Base-by-base conservation (phyloP, 2,797 vertebrate species). In the Chelon labrosus region DNA sequence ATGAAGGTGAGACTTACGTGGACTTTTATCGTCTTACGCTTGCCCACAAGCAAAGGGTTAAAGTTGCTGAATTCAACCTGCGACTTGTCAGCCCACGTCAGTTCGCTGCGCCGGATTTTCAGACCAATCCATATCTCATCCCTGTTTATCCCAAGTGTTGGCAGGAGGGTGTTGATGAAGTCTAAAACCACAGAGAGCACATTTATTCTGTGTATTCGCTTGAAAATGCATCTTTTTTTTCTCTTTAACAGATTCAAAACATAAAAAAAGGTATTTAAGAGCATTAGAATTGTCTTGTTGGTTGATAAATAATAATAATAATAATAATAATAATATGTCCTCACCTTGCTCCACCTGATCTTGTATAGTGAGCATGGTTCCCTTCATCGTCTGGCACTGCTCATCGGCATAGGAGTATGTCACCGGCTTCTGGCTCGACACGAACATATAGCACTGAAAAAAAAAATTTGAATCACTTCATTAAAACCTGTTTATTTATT, bases 261-360 rank as follows among this genome's bases (percentile, higher is more conserved):
- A 19, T 47, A 42, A 31, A 19, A 52, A 58, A 25, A 7, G 4
- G n/a, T 44, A 12, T 54, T 73, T 52, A 39, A 35, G 9, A 46
- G 39, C 1, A 22, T n/a, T 3, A 22, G 20, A 16, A 5, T 44
- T 44, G 41, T 14, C 14, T 44, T 7, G 14, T 44, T 44, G 3
- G 3, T 11, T 16, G 19, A 4, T 27, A 3, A 73, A 41, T 1
- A 1, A 51, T 10, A 54, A 47, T 27, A 27, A 27, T 2, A 27
- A 27, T 27, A 27, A 27, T 27, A 27, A 2, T 27, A 14, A 46
- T 22, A 22, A 22, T 22, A 19, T 0, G 20, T 56, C 8, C 42
- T 10, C 91, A 99, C 98, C 98, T 96, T 99, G 98, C 77, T 99
- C 97, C 54, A 91, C 92, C 86, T 97, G 97, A 88, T 94, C 96